A percentile compares a stretch with the other conserved stretches of the same genome.
Conservation (phyloP, 2,888 invertebrate genomes). For the Tetranychus truncatus region DNA sequence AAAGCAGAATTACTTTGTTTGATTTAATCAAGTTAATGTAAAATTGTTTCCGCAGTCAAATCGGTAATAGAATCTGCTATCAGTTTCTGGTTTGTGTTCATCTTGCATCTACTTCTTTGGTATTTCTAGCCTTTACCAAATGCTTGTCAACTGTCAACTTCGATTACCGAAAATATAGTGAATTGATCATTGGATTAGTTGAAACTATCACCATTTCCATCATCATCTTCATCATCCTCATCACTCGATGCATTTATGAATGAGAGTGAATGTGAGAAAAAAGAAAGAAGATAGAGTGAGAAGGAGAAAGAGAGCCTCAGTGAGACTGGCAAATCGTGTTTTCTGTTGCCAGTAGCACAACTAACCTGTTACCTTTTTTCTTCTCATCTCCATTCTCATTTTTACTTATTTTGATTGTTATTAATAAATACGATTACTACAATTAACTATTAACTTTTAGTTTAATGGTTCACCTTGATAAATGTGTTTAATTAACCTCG, state of each 20-base stretch:
- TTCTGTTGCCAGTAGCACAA: neutral
- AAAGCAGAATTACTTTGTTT: too few relatives aligned
- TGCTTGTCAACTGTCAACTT: too few relatives aligned
- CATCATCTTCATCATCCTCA: neutral
- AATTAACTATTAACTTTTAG: neutral
- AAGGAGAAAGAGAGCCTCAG: conserved; percentile 1
- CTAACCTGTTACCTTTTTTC: conserved; percentile 2
- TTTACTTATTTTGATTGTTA: neutral
- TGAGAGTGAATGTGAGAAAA: conserved; percentile 2
- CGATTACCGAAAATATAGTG: too few relatives aligned
- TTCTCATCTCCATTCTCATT: neutral
- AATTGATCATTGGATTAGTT: too few relatives aligned
- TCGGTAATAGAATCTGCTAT: too few relatives aligned
- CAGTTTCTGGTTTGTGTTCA: too few relatives aligned
- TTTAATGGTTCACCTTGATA: neutral
- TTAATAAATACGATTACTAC: neutral
- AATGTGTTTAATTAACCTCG: too few relatives aligned
- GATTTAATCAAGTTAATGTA: too few relatives aligned
- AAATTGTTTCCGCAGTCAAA: too few relatives aligned
- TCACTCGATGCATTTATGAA: neutral
- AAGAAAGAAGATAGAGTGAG: conserved; percentile 4
- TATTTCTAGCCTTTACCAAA: too few relatives aligned
- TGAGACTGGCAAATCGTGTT: neutral
- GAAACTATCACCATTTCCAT: too few relatives aligned
- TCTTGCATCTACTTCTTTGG: too few relatives aligned